Evolutionary conservation across 2,797 vertebrate species (phyloP).

Genomic region (Dromococcyx pavoninus): DNA sequence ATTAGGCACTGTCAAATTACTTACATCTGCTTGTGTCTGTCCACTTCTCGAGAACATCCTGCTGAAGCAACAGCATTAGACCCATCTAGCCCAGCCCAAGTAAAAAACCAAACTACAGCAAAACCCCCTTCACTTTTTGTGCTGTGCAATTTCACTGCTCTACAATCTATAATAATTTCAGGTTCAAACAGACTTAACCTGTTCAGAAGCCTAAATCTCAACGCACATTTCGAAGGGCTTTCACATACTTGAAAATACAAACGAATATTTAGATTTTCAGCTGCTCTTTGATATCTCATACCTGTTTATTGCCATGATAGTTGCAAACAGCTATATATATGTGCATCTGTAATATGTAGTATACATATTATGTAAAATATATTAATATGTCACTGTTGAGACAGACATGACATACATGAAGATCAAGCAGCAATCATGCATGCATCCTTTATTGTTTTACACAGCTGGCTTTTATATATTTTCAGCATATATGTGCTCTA

Average conservation of each 20-base stretch:
- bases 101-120: background rate
- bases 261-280: background rate
- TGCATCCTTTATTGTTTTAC: too few species aligned
- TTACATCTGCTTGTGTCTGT: background rate
- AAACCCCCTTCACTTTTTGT: background rate
- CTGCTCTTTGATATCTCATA: background rate
- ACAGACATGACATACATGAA: too few species aligned
- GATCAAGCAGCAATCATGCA: too few species aligned
- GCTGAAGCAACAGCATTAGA: background rate
- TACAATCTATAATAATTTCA: background rate
- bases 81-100: background rate
- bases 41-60: background rate
- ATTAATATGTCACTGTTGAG: too few species aligned
- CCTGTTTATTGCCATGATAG: too few species aligned
- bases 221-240: background rate
- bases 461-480: too few species aligned
- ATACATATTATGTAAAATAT: background rate
- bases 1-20: background rate
- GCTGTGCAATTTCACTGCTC: background rate
- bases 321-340: too few species aligned
- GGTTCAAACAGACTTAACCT: background rate
- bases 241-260: background rate
- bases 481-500: too few species aligned
- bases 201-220: background rate
- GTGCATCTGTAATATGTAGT: too few species aligned